These are phyloP conservation scores for Drosophila kanekoi DNA, from an alignment of 2,888 invertebrate genomes.

Conservation along the genomic window DNA sequence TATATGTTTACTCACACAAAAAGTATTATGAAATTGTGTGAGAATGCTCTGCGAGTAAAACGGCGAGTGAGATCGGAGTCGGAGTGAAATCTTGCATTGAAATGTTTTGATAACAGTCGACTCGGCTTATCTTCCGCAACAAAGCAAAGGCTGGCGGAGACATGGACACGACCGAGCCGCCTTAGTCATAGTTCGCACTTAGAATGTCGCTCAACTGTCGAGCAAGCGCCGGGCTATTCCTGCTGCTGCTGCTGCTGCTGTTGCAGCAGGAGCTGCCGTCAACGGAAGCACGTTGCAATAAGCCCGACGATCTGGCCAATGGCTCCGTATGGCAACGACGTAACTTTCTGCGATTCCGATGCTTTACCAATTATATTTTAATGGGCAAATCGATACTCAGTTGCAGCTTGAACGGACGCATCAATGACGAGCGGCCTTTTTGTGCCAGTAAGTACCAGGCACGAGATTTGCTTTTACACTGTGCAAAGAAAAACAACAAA, in stretches of 20 bases:
- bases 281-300: constrained; percentile 32
- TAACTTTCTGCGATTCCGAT: constrained; percentile 29
- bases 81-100: neutral
- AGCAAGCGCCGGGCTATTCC: neutral
- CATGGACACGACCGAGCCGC: neutral
- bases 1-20: neutral
- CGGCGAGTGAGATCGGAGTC: neutral
- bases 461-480: neutral
- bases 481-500: neutral
- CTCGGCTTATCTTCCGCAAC: constrained; percentile 1
- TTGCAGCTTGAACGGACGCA: constrained; percentile 31
- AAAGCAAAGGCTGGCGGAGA: neutral
- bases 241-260: constrained; percentile 3
- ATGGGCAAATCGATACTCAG: constrained; percentile 6
- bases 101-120: neutral
- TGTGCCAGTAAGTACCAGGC: constrained; percentile 65
- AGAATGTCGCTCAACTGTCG: constrained; percentile 35
- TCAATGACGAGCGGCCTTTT: constrained; percentile 52
- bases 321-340: neutral
- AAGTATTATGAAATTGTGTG: neutral
- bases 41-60: too few species aligned
- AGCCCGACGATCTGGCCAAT: constrained; percentile 18
- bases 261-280: neutral
- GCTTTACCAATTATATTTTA: constrained; percentile 15
- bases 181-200: constrained; percentile 39